Conservation (phyloP, 2,888 invertebrate species). For the Melanargia galathea region DNA sequence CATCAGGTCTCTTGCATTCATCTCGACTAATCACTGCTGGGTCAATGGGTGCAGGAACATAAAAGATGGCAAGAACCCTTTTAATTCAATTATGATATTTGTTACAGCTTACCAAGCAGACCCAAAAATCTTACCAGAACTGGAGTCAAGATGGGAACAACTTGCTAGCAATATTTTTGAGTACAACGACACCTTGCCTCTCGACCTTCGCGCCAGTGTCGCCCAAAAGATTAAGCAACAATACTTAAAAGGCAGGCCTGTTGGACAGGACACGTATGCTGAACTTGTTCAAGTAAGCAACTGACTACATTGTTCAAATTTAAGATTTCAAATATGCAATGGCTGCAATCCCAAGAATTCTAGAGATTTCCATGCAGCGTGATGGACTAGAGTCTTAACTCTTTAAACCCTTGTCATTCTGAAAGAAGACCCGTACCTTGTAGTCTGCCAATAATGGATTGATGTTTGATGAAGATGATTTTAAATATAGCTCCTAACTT, state of each 20-base stretch:
- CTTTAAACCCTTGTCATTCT: no score
- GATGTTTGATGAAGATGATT: no score
- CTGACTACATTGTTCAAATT: not conserved
- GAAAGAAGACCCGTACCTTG: no score
- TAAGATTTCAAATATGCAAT: no score
- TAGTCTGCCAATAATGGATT: no score
- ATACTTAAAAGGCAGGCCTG: constrained; percentile 78
- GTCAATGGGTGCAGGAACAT: not conserved
- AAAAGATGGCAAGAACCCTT: not conserved
- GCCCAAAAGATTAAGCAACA: constrained; percentile 79
- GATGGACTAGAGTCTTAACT: no score
- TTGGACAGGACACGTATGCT: constrained; percentile 71
- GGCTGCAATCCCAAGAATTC: no score
- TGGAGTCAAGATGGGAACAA: constrained; percentile 82
- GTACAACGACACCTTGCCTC: constrained; percentile 82
- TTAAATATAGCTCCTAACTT: no score
- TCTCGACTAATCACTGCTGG: no score
- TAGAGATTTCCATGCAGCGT: no score
- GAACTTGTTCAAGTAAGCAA: constrained; percentile 63
- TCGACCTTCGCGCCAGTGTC: constrained; percentile 65
- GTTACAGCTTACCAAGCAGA: constrained; percentile 60
- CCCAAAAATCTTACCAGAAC: constrained; percentile 68
- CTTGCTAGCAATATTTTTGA: constrained; percentile 84
- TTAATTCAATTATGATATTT: not conserved
- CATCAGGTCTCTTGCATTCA: no score